These are phyloP conservation scores for Stomorhina lunata DNA, from an alignment of 2,888 invertebrate species.

Conservation along the genomic window DNA sequence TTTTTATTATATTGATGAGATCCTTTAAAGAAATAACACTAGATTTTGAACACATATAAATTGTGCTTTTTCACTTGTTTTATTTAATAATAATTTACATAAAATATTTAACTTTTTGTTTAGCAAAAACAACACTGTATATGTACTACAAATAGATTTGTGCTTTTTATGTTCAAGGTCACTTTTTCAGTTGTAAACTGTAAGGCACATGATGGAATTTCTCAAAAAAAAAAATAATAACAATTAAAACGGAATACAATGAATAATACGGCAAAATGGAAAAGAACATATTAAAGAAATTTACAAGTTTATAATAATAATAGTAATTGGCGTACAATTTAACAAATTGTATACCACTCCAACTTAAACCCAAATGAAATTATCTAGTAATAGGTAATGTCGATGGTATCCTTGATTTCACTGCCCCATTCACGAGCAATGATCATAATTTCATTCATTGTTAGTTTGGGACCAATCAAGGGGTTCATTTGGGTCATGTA, in stretches of 20 bases:
- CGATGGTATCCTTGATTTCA: slow-evolving; percentile 72
- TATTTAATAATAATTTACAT: slow-evolving; percentile 27
- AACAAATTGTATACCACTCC: neutral
- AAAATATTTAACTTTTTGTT: slow-evolving; percentile 4
- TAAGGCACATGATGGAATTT: slow-evolving; percentile 64
- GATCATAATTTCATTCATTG: slow-evolving; percentile 77
- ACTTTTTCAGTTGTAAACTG: slow-evolving; percentile 52
- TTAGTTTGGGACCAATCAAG: slow-evolving; percentile 76
- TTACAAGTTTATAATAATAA: neutral
- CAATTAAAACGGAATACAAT: slow-evolving; percentile 40
- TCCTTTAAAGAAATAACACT: slow-evolving; percentile 11
- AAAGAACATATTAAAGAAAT: neutral
- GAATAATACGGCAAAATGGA: slow-evolving; percentile 14
- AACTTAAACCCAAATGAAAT: neutral
- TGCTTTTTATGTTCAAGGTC: slow-evolving; percentile 54
- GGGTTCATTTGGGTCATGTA: slow-evolving; percentile 79
- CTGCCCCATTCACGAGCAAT: slow-evolving; percentile 78
- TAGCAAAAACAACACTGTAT: slow-evolving; percentile 27
- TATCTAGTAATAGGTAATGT: slow-evolving; percentile 67
- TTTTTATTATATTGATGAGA: neutral
- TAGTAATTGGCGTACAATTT: slow-evolving; percentile 22
- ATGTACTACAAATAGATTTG: slow-evolving; percentile 44
- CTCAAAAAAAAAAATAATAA: slow-evolving; percentile 34
- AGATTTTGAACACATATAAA: neutral
- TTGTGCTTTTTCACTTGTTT: slow-evolving; percentile 1